Base-by-base conservation (phyloP, 2,797 vertebrate genomes). In the Cuniculus paca region DNA sequence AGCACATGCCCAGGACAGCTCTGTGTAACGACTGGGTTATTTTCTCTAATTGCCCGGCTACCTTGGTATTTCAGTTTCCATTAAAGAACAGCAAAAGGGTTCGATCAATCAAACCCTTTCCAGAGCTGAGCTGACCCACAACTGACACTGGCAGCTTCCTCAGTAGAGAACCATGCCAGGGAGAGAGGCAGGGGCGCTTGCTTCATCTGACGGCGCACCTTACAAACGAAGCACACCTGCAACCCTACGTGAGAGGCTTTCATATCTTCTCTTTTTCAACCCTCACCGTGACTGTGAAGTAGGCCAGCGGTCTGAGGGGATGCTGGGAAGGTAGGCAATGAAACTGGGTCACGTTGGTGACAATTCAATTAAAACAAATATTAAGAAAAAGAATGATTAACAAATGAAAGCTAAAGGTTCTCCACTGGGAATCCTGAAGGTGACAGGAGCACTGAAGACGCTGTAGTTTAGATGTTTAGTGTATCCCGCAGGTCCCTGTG, bases 281-380 rank as follows among this genome's bases (percentile, higher is more conserved):
- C 63, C 26, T 94, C 50, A 50, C 20, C 78, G 79, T 50, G 60
- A 74, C 56, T 54, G 2, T 74, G 61, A 91, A 96, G 39, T 54
- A 95, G 88, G 48, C 31, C 86, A 92, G 88, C 56, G 54, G 36
- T 91, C 86, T 61, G 52, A 36, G 20, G 72, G 31, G 20, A 36
- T 36, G n/a, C 9, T 19, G 6, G 28, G 50, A 52, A 3, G 7
- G 50, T 12, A 4, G 39, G 48, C 54, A 60, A 81, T 6, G 13
- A 93, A 94, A 97, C 0, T 24, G 42, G 74, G 75, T 79, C 93
- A 42, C 39, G 26, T 63, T 63, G 42, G 14, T 60, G 8, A 24
- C 22, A 83, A 68, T 74, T 91, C 26, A 81, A 65, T 94, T 63
- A 88, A 88, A 97, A 74, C 68, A 94, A 88, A 52, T 17, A 12